These are phyloP conservation scores for Caenorhabditis panamensis DNA, from an alignment of 2,888 invertebrate genomes.

Conservation along the genomic window DNA sequence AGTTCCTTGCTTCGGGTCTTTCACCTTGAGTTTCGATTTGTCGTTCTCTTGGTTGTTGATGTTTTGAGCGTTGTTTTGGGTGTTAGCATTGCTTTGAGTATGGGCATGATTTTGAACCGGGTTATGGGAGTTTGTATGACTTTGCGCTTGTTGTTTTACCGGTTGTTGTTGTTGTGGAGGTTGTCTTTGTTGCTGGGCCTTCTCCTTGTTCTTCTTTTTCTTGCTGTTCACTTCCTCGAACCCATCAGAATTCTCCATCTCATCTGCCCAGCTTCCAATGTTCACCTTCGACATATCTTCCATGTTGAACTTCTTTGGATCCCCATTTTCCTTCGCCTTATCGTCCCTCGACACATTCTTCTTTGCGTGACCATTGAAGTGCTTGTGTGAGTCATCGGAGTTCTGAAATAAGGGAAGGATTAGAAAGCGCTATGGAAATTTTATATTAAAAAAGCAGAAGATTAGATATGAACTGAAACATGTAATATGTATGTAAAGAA, in stretches of 20 bases:
- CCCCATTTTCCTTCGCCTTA: conserved; percentile 23
- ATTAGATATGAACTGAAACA: conserved; percentile 2
- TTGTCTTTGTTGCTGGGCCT: conserved; percentile 30
- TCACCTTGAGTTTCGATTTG: conserved; percentile 21
- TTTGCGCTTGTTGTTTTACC: not conserved
- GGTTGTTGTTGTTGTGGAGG: not conserved
- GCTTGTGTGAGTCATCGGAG: conserved; percentile 30
- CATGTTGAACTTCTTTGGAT: conserved; percentile 36
- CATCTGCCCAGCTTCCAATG: conserved; percentile 44
- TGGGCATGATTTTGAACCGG: no score
- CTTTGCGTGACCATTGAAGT: conserved; percentile 16
- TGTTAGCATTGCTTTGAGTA: no score
- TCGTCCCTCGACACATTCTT: conserved; percentile 10
- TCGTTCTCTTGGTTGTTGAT: conserved; percentile 19
- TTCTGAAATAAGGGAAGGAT: conserved; percentile 12
- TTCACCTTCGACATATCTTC: conserved; percentile 25
- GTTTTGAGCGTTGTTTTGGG: no score
- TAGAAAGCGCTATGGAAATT: not conserved
- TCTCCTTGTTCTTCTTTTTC: conserved; percentile 53
- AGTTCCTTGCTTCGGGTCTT: conserved; percentile 45
- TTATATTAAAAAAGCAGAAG: not conserved
- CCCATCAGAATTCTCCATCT: conserved; percentile 34
- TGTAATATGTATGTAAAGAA: no score
- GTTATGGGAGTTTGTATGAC: no score
- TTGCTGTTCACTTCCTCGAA: conserved; percentile 55